Evolutionary conservation across 2,888 invertebrate species (phyloP).

Genomic region (Epicampocera succincta): DNA sequence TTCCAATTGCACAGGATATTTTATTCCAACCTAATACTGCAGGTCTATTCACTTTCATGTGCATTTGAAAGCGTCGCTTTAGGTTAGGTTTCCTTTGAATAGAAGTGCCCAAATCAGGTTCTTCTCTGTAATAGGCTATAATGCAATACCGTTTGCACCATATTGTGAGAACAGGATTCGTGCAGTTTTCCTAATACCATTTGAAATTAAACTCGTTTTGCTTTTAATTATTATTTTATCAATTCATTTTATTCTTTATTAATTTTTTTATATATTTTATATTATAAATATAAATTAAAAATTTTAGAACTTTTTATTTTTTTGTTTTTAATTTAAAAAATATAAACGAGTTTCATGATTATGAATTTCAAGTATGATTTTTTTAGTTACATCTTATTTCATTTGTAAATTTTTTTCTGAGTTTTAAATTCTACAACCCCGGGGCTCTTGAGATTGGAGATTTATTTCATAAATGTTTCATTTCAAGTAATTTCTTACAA

Average conservation of each 20-base stretch:
- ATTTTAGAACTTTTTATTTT: conserved; percentile 37
- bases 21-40: too few relatives aligned
- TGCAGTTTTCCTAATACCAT: too few relatives aligned
- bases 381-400: neutral
- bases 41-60: too few relatives aligned
- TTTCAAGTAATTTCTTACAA: conserved; percentile 2
- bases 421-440: conserved; percentile 57
- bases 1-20: too few relatives aligned
- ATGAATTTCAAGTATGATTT: conserved; percentile 28
- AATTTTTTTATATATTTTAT: conserved; percentile 33
- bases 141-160: too few relatives aligned
- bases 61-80: too few relatives aligned
- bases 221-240: conserved; percentile 20
- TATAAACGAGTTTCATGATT: conserved; percentile 13
- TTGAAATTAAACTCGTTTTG: conserved; percentile 12
- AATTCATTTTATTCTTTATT: conserved; percentile 37
- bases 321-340: conserved; percentile 23
- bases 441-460: conserved; percentile 66
- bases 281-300: conserved; percentile 46
- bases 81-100: too few relatives aligned
- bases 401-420: conserved; percentile 4
- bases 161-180: too few relatives aligned
- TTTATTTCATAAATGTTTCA: conserved; percentile 30
- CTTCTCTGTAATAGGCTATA: too few relatives aligned
- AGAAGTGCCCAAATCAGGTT: too few relatives aligned